Evolutionary conservation across 2,113 vertebrate genomes (phyloP), one percentile per base, ranked within the genome.

Genomic region (Phyllostomus hastatus): DNA sequence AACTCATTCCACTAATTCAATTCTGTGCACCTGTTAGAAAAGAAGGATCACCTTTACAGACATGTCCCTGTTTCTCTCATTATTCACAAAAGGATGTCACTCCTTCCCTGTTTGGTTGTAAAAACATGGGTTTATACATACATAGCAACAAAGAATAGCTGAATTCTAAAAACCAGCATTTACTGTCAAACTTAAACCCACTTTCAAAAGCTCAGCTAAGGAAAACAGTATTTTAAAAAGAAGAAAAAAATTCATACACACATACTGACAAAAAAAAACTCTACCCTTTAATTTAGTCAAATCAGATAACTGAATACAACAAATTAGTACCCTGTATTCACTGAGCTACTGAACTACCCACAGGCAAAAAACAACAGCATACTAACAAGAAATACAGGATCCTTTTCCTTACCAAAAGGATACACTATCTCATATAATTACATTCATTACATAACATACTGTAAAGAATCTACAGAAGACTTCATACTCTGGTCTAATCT

Each of bases 181-280:
- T 54, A 46, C 48, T 52, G 80, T 48, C 64, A 95, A 88, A 95
- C 20, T 80, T 33, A 86, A 90, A 48, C 28, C 19, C 54, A 84
- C 20, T 94, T 94, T 88, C 82, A 90, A 93, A 89, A 76, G 19
- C n/a, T 67, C 31, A 70, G 31, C 66, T 84, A 90, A 89, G n/a
- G 89, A 80, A 90, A 93, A 88, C 12, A 67, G 52, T n/a, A 67
- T 38, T 38, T 50, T 8, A 54, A 54, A 54, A 48, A 48, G 50
- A 89, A 35, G 10, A 22, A 89, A 75, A 66, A 61, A 85, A 80
- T 35, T 38, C 73, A 90, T 48, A 7, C 22, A 76, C 19, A 22
- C 28, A 50, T 35, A 35, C 10, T 89, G 17, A 78, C 41, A 35
- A n/a, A 35, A 67, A 38, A 90, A 48, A 48, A 11, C 12, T 11